Evolutionary conservation across 2,888 invertebrate species (phyloP).

Genomic region (Amorpha juglandis): DNA sequence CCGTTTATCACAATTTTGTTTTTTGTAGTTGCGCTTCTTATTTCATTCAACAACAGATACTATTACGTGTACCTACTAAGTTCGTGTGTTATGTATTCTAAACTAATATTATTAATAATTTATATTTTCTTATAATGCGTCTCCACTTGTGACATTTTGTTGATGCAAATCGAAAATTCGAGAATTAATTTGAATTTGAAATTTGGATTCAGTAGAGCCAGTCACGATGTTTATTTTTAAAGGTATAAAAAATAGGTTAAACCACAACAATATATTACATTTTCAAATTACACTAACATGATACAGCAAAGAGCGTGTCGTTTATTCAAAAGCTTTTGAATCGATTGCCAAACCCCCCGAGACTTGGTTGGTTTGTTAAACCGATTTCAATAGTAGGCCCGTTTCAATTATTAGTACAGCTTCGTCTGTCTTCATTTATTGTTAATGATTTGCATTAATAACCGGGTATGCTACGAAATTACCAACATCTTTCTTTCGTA

Average conservation of each 20-base stretch:
- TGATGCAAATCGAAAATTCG: neutral
- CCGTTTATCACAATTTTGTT: neutral
- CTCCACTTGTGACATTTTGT: no score
- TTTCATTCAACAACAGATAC: no score
- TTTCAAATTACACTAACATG: conserved; percentile 48
- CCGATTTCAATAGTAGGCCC: conserved; percentile 45
- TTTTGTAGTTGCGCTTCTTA: no score
- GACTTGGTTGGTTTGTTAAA: conserved; percentile 44
- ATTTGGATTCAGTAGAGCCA: neutral
- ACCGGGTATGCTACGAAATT: neutral
- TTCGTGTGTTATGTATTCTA: no score
- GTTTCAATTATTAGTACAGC: conserved; percentile 41
- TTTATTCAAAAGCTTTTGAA: conserved; percentile 44
- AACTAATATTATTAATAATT: no score
- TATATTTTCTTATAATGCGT: no score
- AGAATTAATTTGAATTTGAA: neutral
- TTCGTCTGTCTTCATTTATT: conserved; percentile 20
- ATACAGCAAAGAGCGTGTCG: conserved; percentile 43
- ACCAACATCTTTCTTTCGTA: neutral
- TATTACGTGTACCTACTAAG: no score
- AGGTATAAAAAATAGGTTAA: neutral
- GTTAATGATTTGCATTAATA: conserved; percentile 10
- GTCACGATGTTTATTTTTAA: conserved; percentile 9
- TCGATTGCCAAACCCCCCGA: conserved; percentile 43
- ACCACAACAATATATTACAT: conserved; percentile 27